These are phyloP conservation scores for Saccostrea cuccullata DNA, from an alignment of 1,140 invertebrate genomes.

Conservation along the genomic window DNA sequence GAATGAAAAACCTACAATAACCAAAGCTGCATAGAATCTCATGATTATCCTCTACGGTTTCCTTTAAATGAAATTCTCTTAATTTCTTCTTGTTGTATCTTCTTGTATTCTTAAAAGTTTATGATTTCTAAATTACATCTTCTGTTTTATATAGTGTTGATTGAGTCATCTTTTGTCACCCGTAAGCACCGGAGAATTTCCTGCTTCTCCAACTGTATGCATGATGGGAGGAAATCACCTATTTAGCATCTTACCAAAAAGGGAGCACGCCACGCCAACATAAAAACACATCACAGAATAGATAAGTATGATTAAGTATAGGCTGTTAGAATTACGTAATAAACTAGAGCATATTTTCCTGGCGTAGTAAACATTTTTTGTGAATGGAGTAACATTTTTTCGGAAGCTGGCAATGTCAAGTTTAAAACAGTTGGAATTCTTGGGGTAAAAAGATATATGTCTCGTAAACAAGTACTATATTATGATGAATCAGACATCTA, in stretches of 20 bases:
- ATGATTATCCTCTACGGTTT: neutral
- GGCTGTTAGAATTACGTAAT: neutral
- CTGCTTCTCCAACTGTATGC: neutral
- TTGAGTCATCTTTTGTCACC: constrained; percentile 8
- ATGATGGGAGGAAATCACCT: neutral
- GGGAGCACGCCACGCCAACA: constrained; percentile 24
- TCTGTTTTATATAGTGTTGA: constrained; percentile 1
- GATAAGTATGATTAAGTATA: constrained; percentile 26
- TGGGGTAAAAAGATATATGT: neutral
- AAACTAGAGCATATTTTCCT: neutral
- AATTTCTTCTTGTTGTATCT: neutral
- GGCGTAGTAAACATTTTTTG: constrained; percentile 29
- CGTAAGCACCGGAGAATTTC: neutral
- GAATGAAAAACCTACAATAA: constrained; percentile 3
- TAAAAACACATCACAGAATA: constrained; percentile 14
- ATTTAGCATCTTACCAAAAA: constrained; percentile 15
- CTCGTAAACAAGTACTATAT: constrained; percentile 25
- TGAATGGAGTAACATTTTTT: constrained; percentile 31
- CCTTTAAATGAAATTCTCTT: neutral
- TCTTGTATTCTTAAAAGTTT: neutral
- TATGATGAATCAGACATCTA: constrained; percentile 25
- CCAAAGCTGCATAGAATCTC: neutral
- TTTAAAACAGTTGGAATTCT: constrained; percentile 14
- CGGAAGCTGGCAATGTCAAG: neutral
- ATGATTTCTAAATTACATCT: neutral